A percentile compares a stretch with the other conserved stretches of the same genome.
These are phyloP conservation scores for Periophthalmus magnuspinnatus DNA, from an alignment of 2,797 vertebrate genomes.

Conservation along the genomic window DNA sequence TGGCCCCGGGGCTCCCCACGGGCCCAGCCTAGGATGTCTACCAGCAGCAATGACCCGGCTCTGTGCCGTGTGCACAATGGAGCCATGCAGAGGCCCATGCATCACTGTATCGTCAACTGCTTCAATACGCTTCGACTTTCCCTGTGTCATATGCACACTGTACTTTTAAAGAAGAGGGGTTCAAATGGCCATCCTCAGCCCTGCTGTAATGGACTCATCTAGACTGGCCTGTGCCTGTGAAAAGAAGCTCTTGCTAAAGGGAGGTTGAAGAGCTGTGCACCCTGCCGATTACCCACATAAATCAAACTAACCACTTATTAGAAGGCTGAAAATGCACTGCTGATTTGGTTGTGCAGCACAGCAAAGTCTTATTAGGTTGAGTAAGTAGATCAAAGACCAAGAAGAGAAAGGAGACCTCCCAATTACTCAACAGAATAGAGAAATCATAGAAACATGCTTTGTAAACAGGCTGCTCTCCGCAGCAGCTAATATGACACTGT, in stretches of 20 bases:
- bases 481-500: constrained; percentile 28
- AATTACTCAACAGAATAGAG: constrained; percentile 76
- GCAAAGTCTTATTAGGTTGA: constrained; percentile 80
- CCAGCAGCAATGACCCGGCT: constrained; percentile 49
- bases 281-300: constrained; percentile 73
- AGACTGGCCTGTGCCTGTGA: constrained; percentile 58
- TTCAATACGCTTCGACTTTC: constrained; percentile 61
- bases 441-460: constrained; percentile 70
- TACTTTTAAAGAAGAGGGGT: constrained; percentile 51
- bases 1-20: constrained; percentile 66
- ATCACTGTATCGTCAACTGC: constrained; percentile 67
- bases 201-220: constrained; percentile 68
- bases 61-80: constrained; percentile 65
- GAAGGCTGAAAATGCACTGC: constrained; percentile 75
- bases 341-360: constrained; percentile 80
- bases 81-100: constrained; percentile 55
- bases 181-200: constrained; percentile 59
- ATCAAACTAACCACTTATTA: constrained; percentile 81
- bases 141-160: constrained; percentile 46
- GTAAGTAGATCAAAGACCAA: constrained; percentile 79
- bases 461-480: constrained; percentile 46
- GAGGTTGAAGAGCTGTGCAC: constrained; percentile 61
- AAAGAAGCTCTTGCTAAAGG: constrained; percentile 55
- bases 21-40: constrained; percentile 50
- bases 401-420: constrained; percentile 72